A percentile compares a stretch with the other conserved stretches of the same genome.
phyloP scores from a whole-genome alignment of 2,797 vertebrate genomes.

The Allobates femoralis region DNA sequence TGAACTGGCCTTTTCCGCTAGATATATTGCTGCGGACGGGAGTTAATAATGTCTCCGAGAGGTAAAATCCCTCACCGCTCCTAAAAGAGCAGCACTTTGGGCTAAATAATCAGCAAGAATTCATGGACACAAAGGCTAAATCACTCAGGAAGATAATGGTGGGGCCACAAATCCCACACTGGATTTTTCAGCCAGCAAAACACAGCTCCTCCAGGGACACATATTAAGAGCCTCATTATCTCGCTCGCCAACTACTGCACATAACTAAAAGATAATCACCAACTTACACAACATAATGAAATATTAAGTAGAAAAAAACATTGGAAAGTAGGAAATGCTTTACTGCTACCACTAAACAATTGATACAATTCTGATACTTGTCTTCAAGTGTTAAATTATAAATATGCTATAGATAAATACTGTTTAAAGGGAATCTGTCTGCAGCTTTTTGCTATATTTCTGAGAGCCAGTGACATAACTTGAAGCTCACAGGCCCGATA shows the following conservation, averaged over 20 bases:
- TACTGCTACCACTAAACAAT: not conserved
- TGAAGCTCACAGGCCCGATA: no score
- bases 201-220: not conserved
- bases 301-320: not conserved
- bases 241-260: not conserved
- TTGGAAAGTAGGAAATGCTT: not conserved
- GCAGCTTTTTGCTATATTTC: no score
- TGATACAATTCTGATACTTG: not conserved
- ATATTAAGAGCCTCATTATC: slow-evolving; percentile 18
- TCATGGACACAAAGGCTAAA: not conserved
- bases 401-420: not conserved
- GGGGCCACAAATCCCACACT: not conserved
- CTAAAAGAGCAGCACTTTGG: slow-evolving; percentile 3
- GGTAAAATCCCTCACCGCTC: slow-evolving; percentile 1
- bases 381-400: no score
- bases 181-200: slow-evolving; percentile 3
- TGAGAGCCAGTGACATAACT: no score
- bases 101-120: slow-evolving; percentile 4
- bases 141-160: not conserved
- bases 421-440: not conserved
- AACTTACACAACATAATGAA: not conserved
- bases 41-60: slow-evolving; percentile 20
- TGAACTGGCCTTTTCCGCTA: not conserved
- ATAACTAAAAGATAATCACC: slow-evolving; percentile 1
- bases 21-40: not conserved